Base-by-base conservation (phyloP, 1,140 invertebrate genomes). In the Leptinotarsa undecemlineata region DNA sequence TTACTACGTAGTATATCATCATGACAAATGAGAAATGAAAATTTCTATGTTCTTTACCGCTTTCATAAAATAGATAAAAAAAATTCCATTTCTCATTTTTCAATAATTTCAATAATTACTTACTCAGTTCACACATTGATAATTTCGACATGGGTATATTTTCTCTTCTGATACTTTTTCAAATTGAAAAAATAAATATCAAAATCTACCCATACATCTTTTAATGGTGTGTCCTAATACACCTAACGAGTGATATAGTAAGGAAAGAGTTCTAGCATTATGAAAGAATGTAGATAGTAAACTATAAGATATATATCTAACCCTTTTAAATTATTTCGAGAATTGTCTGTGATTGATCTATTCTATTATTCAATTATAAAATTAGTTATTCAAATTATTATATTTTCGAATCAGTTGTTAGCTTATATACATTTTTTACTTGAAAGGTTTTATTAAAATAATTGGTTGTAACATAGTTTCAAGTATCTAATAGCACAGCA, bases 341-440 rank as follows among this genome's bases (percentile, higher is more conserved):
- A 72, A 72, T 72, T 72, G 70, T 72, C 70, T 72, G 70, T 72
- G 70, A 72, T 72, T 72, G 61, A 72, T 72, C 70, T 72, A 72
- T 72, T 70, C 57, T 70, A 72, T 72, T 72, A 72, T 72, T 72
- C 63, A 72, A 72, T 72, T 63, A 42, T 72, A 72, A 72, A 72
- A 72, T 72, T 72, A 72, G 70, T 21, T 72, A 72, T 72, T 57
- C 0, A 72, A 72, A 72, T 71, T 71, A 3, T 42, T 47, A 26
- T 21, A 4, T 70, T 19, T 57, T 57, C 51, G n/a, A 57, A 57
- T 57, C 51, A 17, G 15, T 57, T 57, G 51, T 17, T 70, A 57
- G 21, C 47, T 23, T 26, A 33, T 51, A 66, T 17, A n/a, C 19
- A n/a, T 17, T 68, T 17, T 64, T 20, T 42, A 68, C 8, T 47